These are phyloP conservation scores for Nothoprocta pentlandii DNA, from an alignment of 2,113 vertebrate genomes.

Conservation along the genomic window DNA sequence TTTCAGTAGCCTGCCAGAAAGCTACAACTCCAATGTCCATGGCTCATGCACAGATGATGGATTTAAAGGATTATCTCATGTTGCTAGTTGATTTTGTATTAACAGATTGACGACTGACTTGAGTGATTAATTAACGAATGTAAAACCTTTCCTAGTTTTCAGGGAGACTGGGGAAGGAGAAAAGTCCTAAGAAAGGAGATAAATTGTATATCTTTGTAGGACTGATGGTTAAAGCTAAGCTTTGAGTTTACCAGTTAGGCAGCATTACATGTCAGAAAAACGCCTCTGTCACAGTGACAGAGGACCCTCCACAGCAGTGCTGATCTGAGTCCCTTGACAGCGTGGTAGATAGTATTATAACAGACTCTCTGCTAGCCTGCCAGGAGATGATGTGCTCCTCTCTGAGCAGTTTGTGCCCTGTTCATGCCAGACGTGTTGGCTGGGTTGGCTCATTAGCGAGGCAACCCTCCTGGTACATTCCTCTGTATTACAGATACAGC, in stretches of 20 bases:
- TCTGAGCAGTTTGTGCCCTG: not conserved
- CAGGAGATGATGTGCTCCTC: not conserved
- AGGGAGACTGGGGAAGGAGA: not conserved
- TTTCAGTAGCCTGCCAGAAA: not conserved
- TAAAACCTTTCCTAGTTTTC: not conserved
- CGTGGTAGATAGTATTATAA: not conserved
- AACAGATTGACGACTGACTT: not conserved
- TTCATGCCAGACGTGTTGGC: not conserved
- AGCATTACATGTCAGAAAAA: not conserved
- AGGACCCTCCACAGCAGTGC: not conserved
- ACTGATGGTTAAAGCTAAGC: not conserved
- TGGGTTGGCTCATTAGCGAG: not conserved
- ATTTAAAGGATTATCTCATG: not conserved
- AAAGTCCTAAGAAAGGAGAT: not conserved
- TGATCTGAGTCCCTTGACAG: not conserved
- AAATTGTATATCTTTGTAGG: rapidly evolving
- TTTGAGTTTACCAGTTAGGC: not conserved
- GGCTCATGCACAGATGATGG: not conserved
- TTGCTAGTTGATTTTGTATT: not conserved
- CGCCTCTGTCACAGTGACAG: not conserved
- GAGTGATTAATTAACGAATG: not conserved
- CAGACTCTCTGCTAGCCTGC: not conserved
- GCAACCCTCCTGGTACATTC: not conserved
- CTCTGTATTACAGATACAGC: not conserved
- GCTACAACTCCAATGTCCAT: not conserved